Evolutionary conservation across 2,797 vertebrate species (phyloP), one percentile per base, ranked within the genome.

Genomic region (Pagetopsis macropterus): DNA sequence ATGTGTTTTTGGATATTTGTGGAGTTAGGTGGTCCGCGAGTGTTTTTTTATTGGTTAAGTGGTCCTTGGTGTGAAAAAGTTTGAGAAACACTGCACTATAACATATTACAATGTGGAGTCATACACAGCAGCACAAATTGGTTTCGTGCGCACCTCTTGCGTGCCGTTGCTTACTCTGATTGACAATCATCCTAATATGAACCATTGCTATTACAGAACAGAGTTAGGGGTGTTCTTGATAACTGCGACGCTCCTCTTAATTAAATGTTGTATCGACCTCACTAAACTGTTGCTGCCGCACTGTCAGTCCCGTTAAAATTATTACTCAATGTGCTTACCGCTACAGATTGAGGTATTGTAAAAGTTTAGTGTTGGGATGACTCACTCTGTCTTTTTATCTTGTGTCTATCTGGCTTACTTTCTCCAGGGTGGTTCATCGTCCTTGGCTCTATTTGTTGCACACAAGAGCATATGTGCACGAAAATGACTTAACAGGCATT

Each of bases 191-290:
- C 48, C 52, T 49, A 63, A 76, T 78, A 75, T 76, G 76, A 87
- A 78, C 72, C 76, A 66, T 48, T 4, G 48, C 65, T 63, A 79
- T 27, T 27, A 27, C 23, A 27, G 63, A 83, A 72, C 41, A 1
- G 68, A 81, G 73, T 46, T 37, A 6, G 33, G 33, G 21, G 57
- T 40, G 71, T 73, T 86, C 77, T 83, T 79, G 67, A 85, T 86
- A 89, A 86, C 75, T 61, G 77, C 45, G 80, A 75, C 41, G 73
- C 82, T 81, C 70, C 69, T 84, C 80, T 77, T 91, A 88, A 93
- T 92, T 93, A 82, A 81, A 90, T 90, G 88, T 85, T 78, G 84
- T 68, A 84, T 87, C 48, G 79, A 86, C 90, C 83, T 77, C 70
- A 54, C 78, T 81, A 77, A 78, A 88, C 87, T 60, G 86, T 82